A percentile compares a stretch with the other conserved stretches of the same genome.
Evolutionary conservation across 37 sponge, comb jelly and placozoan genomes (phyloP).

Genomic region (Crambe crambe): DNA sequence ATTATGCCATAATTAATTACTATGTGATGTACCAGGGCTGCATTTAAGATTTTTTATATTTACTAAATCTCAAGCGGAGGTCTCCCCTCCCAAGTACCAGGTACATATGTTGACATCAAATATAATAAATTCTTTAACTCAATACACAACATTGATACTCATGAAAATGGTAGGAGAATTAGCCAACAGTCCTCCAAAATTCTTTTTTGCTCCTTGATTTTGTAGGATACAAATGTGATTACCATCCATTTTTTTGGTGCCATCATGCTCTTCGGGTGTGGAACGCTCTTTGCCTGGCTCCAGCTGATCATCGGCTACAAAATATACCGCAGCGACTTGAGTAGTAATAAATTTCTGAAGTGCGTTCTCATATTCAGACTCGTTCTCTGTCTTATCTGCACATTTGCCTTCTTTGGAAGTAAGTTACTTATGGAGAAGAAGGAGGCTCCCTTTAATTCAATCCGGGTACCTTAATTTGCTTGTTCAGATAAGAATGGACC

Average conservation of each 20-base stretch:
- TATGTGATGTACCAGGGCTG: too few relatives aligned
- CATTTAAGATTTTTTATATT: too few relatives aligned
- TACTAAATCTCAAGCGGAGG: too few relatives aligned
- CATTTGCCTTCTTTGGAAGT: background rate
- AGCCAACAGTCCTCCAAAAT: background rate
- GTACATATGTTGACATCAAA: too few relatives aligned
- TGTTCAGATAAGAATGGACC: background rate
- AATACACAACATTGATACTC: too few relatives aligned
- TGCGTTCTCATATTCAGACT: background rate
- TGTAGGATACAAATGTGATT: conserved; percentile 40
- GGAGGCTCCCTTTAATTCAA: too few relatives aligned
- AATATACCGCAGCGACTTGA: conserved; percentile 17
- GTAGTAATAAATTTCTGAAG: too few relatives aligned
- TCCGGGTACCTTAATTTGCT: background rate
- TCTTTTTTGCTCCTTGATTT: background rate
- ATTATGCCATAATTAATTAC: too few relatives aligned
- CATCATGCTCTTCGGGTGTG: conserved; percentile 26
- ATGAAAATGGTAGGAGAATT: too few relatives aligned
- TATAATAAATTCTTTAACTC: too few relatives aligned
- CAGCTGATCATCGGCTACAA: conserved; percentile 41
- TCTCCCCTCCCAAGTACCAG: too few relatives aligned
- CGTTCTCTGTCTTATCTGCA: background rate
- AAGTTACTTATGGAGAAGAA: too few relatives aligned
- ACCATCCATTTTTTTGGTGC: conserved; percentile 56
- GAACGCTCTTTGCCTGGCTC: conserved; percentile 40